Percentiles rank a stretch among this genome's conserved stretches.
phyloP scores from a whole-genome alignment of 2,113 vertebrate genomes.

The Mandrillus leucophaeus region DNA sequence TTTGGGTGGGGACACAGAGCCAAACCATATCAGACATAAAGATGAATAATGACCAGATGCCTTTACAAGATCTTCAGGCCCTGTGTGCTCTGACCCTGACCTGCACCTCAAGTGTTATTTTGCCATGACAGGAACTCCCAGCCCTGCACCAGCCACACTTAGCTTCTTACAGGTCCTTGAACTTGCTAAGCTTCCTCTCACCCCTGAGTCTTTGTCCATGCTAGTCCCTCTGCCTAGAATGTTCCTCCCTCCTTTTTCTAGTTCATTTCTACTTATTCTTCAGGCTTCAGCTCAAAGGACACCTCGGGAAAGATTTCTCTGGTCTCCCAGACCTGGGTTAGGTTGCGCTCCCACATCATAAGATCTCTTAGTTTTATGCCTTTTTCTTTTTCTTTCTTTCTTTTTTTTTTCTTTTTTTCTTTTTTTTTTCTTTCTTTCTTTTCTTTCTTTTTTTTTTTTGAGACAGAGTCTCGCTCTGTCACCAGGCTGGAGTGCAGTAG shows the following conservation, averaged over 20 bases:
- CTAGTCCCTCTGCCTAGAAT: neutral
- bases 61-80: neutral
- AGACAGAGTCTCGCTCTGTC: no score
- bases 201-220: neutral
- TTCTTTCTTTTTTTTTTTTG: no score
- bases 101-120: neutral
- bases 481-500: no score
- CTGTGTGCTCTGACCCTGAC: neutral
- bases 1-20: no score
- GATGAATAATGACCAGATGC: neutral
- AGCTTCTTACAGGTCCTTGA: neutral
- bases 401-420: fast-evolving
- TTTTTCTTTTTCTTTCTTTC: no score
- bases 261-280: neutral
- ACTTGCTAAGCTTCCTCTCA: neutral
- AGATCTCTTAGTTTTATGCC: neutral
- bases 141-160: neutral
- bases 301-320: neutral
- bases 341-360: neutral
- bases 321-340: neutral
- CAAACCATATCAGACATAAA: neutral
- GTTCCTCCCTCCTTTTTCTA: neutral
- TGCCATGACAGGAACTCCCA: neutral
- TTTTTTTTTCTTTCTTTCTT: fast-evolving
- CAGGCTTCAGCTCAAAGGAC: neutral